A percentile compares a stretch with the other conserved stretches of the same genome.
These are phyloP conservation scores for Blastobasis lacticolella DNA, from an alignment of 2,888 invertebrate species.

Conservation along the genomic window DNA sequence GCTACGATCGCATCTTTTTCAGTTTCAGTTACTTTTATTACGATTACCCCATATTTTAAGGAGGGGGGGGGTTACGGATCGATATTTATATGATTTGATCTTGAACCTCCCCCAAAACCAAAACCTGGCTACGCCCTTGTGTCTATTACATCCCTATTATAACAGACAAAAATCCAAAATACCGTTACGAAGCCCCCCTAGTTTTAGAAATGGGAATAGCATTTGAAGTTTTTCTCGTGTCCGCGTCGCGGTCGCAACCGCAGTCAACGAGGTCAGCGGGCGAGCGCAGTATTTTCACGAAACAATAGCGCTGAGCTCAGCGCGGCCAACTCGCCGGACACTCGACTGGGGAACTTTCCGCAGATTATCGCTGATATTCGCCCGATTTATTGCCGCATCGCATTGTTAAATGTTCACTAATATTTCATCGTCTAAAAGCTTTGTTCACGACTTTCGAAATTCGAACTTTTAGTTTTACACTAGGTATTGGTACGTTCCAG, in stretches of 20 bases:
- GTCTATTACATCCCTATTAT: no score
- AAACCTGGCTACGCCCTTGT: no score
- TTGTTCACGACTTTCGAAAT: conserved; percentile 10
- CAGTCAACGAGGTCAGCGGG: conserved; percentile 31
- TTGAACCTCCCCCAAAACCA: no score
- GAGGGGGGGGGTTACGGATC: no score
- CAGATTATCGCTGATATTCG: conserved; percentile 45
- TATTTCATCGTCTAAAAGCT: conserved; percentile 17
- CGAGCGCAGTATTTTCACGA: conserved; percentile 31
- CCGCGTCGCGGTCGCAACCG: conserved; percentile 13
- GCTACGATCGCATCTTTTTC: no score
- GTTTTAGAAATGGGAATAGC: no score
- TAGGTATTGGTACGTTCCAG: not conserved
- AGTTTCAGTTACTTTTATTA: no score
- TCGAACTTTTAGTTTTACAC: not conserved
- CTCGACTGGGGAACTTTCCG: conserved; percentile 35
- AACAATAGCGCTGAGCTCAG: conserved; percentile 27
- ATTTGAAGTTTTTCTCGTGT: no score
- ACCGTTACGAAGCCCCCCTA: no score
- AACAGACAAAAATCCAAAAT: no score
- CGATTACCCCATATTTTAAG: no score
- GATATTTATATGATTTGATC: no score
- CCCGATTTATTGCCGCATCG: conserved; percentile 41
- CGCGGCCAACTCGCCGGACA: conserved; percentile 40
- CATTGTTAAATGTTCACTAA: conserved; percentile 37